Base-by-base conservation (phyloP, 1,140 invertebrate genomes). In the Scaptomyza hsui region DNA sequence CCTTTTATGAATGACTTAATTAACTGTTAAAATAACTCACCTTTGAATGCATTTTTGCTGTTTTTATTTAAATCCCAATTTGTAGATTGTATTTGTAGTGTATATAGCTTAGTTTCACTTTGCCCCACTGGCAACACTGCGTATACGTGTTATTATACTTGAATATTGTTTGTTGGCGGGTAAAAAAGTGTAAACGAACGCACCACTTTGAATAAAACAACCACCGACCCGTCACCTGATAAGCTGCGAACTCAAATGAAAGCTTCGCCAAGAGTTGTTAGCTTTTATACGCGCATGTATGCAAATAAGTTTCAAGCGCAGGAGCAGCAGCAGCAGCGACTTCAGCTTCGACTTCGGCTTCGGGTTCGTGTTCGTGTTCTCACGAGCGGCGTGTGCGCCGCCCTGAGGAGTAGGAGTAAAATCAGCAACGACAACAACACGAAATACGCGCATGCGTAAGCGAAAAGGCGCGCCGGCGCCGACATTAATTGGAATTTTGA, bases 201-300 rank as follows among this genome's bases (percentile, higher is more conserved):
- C 32, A 53, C 71, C 63, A 44, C 45, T 35, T 37, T 21, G 44
- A 52, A 32, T 35, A 42, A 48, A 80, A 37, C 42, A 42, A 79
- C 32, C 53, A 48, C 41, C 78, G 73, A 81, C 71, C 72, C 72
- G 75, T 78, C 72, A 78, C 77, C 71, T 83, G 72, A 85, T 75
- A 75, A 79, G 62, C 72, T 60, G 48, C 62, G 52, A 79, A 69
- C 64, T 48, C 69, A 69, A 83, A 83, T 83, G 79, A 62, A 70
- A 64, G 67, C 72, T 79, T 65, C 49, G 32, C 37, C 19, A 57
- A 60, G 63, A 47, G 73, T 63, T 72, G 73, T 68, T 69, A 64
- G 80, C 76, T 75, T 86, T 81, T 86, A 85, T 85, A 85, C 75
- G 74, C 44, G 57, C 75, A 44, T 32, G 32, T 67, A 67, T 75